These are phyloP conservation scores for Stenolophus ochropezus DNA, from an alignment of 2,888 invertebrate species.

Conservation along the genomic window DNA sequence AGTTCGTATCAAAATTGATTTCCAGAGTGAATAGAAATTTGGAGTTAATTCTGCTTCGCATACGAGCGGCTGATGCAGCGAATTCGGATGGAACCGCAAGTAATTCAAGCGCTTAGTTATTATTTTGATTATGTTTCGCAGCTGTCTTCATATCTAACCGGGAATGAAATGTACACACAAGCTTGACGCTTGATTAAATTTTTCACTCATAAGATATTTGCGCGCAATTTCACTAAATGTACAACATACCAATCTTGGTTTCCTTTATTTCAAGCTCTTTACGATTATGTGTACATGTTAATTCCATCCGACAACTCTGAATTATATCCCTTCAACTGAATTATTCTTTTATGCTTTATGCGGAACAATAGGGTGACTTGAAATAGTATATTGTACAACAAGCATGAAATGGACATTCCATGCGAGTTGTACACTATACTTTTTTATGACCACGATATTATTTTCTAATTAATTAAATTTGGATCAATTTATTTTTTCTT, in stretches of 20 bases:
- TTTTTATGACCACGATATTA: no score
- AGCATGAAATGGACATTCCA: no score
- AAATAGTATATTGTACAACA: no score
- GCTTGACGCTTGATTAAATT: constrained; percentile 33
- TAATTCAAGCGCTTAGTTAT: constrained; percentile 41
- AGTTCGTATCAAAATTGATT: constrained; percentile 20
- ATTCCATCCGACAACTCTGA: no score
- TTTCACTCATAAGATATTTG: constrained; percentile 19
- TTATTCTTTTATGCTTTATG: no score
- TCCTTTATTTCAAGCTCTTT: not conserved
- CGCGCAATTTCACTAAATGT: constrained; percentile 2
- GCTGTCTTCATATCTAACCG: constrained; percentile 44
- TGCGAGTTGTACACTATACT: no score
- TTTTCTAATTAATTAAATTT: no score
- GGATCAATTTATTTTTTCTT: no score
- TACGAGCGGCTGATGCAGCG: constrained; percentile 37
- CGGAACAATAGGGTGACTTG: no score
- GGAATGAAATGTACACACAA: constrained; percentile 35
- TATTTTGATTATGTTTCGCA: constrained; percentile 45
- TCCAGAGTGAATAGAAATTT: constrained; percentile 24
- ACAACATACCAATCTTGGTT: not conserved
- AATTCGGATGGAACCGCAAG: constrained; percentile 32
- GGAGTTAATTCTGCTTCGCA: constrained; percentile 29
- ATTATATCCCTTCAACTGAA: no score
- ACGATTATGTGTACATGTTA: no score